phyloP scores from a whole-genome alignment of 2,113 vertebrate species.

The Gadus chalcogrammus region DNA sequence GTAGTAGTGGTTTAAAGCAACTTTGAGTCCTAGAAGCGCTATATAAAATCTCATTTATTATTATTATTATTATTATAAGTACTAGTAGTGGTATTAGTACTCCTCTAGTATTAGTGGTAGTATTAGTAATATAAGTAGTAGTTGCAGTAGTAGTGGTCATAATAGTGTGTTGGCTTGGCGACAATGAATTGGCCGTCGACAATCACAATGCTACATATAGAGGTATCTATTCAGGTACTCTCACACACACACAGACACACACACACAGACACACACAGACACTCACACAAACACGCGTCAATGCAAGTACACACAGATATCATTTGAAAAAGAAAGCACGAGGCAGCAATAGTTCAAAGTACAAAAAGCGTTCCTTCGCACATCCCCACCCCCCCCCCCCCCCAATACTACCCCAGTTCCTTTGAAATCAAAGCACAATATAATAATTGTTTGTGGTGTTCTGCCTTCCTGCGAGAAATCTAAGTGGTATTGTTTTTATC shows the following conservation, averaged over 20 bases:
- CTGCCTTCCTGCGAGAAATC: conserved; percentile 64
- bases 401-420: not conserved
- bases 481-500: conserved; percentile 64
- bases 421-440: conserved; percentile 72
- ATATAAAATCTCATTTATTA: too few relatives aligned
- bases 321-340: conserved; percentile 46
- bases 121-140: too few relatives aligned
- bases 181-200: too few relatives aligned
- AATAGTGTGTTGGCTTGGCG: too few relatives aligned
- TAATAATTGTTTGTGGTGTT: conserved; percentile 66
- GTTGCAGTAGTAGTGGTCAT: too few relatives aligned
- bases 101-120: conserved; percentile 19
- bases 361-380: conserved; percentile 46
- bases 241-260: conserved; percentile 73
- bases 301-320: conserved; percentile 72
- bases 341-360: conserved; percentile 79
- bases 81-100: conserved; percentile 35
- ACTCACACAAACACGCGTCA: conserved; percentile 76
- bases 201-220: too few relatives aligned
- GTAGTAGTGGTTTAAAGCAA: too few relatives aligned
- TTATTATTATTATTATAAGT: too few relatives aligned
- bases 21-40: too few relatives aligned
- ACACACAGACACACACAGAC: conserved; percentile 69
- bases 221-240: conserved; percentile 32
- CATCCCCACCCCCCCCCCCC: conserved; percentile 49